Evolutionary conservation across 2,113 vertebrate genomes (phyloP), one percentile per base, ranked within the genome.

Genomic region (Oryzias melastigma): DNA sequence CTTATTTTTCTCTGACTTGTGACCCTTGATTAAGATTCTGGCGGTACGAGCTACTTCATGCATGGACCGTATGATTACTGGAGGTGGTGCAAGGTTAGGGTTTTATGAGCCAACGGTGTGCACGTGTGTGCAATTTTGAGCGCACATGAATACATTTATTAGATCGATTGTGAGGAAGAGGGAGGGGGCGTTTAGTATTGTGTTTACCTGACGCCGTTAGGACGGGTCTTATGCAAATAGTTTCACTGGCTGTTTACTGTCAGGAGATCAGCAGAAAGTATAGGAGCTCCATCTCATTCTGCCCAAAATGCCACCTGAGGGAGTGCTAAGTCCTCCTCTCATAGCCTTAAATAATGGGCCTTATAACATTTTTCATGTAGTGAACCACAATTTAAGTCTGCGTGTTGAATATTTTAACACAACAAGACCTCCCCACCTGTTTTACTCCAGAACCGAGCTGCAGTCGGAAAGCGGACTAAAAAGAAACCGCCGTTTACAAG

Each of bases 1-100:
- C 20, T 68, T 84, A 77, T 64, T 43, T 35, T 12, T 41, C 68
- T 63, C 75, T 59, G 65, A 58, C 58, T 50, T 60, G 81, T 84
- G 81, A 85, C 84, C 86, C 85, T 87, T 87, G 78, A 88, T 86
- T 85, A 81, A 70, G 68, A 44, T 58, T 67, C 71, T 75, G 77
- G 73, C 68, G 65, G 81, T 29, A 5, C 52, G 65, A 62, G 71
- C 67, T 48, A 58, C 77, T 66, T 80, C 77, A 80, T 76, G 81
- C 81, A 63, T 83, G 75, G 60, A 55, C 62, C 17, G 18, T 65
- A 14, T 73, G 75, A 85, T 83, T 83, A 81, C 66, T 56, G 14
- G 49, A 71, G 75, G 46, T 77, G 25, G 50, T 50, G 65, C 57
- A 46, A 60, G 68, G 72, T 75, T 75, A 70, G 56, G 64, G 68